A percentile compares a stretch with the other conserved stretches of the same genome.
These are phyloP conservation scores for Pterocles orientalis DNA, from an alignment of 2,113 vertebrate species.

Conservation along the genomic window DNA sequence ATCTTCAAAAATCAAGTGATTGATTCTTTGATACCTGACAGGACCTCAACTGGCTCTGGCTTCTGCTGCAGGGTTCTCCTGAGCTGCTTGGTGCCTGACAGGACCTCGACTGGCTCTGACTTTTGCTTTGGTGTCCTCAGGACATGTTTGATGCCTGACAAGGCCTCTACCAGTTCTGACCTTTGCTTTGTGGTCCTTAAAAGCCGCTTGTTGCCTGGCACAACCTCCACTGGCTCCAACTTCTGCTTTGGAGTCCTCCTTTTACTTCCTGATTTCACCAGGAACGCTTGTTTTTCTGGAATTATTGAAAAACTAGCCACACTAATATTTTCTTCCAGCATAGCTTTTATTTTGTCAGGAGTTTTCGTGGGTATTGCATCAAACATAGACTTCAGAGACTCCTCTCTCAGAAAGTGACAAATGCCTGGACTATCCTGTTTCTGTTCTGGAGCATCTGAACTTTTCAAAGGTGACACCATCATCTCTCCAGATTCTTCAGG, in stretches of 20 bases:
- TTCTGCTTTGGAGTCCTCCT: background rate
- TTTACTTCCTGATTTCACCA: background rate
- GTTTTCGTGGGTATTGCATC: background rate
- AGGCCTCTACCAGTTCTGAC: background rate
- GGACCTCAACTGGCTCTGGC: background rate
- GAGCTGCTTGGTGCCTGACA: background rate
- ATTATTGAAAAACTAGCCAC: background rate
- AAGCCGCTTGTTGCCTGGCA: background rate
- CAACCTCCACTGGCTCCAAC: background rate
- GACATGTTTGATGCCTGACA: background rate
- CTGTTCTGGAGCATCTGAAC: conserved; percentile 56
- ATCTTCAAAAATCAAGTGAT: background rate
- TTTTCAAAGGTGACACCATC: conserved; percentile 81
- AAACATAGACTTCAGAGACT: conserved; percentile 32
- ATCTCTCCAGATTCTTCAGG: conserved; percentile 86
- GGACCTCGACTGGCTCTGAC: rapidly evolving
- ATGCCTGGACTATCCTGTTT: conserved; percentile 70
- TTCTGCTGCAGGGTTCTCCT: background rate
- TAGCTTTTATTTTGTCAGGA: background rate
- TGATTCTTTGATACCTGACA: background rate
- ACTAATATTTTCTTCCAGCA: background rate
- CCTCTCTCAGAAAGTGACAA: conserved; percentile 62
- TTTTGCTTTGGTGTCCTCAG: background rate
- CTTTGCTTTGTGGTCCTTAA: background rate
- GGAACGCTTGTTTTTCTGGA: background rate